A percentile compares a stretch with the other conserved stretches of the same genome.
These are phyloP conservation scores for Cataglyphis hispanica DNA, from an alignment of 1,140 invertebrate genomes.

Conservation along the genomic window DNA sequence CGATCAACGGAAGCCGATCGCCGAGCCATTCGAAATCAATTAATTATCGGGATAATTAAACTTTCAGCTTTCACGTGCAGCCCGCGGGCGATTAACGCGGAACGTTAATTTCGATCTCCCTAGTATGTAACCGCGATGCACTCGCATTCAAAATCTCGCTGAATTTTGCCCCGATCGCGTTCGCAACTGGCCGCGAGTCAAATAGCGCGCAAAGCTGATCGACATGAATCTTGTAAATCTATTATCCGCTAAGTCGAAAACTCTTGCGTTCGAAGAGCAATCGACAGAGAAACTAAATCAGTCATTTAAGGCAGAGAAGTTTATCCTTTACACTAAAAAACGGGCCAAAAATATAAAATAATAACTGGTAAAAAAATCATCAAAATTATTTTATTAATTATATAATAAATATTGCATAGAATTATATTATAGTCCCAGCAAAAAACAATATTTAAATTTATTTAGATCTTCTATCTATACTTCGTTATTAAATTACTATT, in stretches of 20 bases:
- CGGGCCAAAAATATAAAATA: no score
- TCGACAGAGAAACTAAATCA: no score
- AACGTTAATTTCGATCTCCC: slow-evolving; percentile 71
- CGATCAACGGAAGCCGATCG: slow-evolving; percentile 69
- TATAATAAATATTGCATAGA: not conserved
- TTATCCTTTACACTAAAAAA: no score
- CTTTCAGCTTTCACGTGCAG: slow-evolving; percentile 78
- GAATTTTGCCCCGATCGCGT: slow-evolving; percentile 30
- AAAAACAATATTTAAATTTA: not conserved
- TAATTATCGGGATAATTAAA: slow-evolving; percentile 82
- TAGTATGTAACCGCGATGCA: slow-evolving; percentile 79
- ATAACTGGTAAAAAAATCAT: no score
- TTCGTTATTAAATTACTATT: not conserved
- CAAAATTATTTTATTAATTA: no score
- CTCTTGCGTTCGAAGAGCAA: not conserved
- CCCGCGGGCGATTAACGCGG: slow-evolving; percentile 78
- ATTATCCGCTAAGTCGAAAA: slow-evolving; percentile 55
- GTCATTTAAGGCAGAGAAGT: not conserved
- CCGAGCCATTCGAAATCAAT: slow-evolving; percentile 81
- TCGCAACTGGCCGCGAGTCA: slow-evolving; percentile 30
- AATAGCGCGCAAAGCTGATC: slow-evolving; percentile 63
- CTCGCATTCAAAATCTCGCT: slow-evolving; percentile 59
- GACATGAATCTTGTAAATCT: slow-evolving; percentile 61
- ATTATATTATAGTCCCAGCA: not conserved
- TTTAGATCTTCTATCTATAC: not conserved